Evolutionary conservation across 92 coral and sea anemone species (phyloP).

Genomic region (Porites evermanni): DNA sequence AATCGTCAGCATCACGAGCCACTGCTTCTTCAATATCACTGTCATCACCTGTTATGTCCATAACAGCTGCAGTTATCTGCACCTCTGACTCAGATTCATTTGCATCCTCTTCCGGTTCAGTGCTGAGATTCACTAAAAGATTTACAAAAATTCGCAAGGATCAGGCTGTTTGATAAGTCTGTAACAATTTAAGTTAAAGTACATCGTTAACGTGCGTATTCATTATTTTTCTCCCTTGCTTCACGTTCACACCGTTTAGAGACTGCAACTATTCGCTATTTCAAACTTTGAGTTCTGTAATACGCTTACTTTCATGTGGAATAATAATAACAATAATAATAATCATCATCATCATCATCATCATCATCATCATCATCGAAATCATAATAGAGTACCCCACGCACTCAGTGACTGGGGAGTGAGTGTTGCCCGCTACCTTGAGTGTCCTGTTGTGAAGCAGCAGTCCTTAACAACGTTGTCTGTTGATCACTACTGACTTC

Average conservation of each 20-base stretch:
- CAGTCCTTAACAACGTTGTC: background rate
- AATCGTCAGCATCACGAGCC: conserved; percentile 74
- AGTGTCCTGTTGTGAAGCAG: background rate
- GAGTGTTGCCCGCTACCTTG: background rate
- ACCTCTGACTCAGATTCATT: conserved; percentile 78
- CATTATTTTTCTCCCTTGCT: no score
- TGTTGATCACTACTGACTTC: conserved; percentile 4
- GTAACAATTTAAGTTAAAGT: no score
- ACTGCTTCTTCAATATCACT: conserved; percentile 72
- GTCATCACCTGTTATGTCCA: conserved; percentile 74
- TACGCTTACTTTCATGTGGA: background rate
- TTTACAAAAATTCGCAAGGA: background rate
- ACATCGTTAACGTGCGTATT: no score
- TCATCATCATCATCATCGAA: background rate
- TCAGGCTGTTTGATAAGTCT: no score
- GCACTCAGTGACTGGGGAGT: background rate
- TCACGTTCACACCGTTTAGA: no score
- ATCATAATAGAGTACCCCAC: background rate
- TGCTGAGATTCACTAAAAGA: background rate
- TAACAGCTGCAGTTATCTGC: conserved; percentile 91
- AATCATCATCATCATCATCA: no score
- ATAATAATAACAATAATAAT: background rate
- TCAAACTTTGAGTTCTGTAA: no score
- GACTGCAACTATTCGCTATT: no score
- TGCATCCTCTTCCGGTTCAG: conserved; percentile 32